Evolutionary conservation across 2,888 invertebrate genomes (phyloP), one percentile per base, ranked within the genome.

Genomic region (Teleogryllus oceanicus): DNA sequence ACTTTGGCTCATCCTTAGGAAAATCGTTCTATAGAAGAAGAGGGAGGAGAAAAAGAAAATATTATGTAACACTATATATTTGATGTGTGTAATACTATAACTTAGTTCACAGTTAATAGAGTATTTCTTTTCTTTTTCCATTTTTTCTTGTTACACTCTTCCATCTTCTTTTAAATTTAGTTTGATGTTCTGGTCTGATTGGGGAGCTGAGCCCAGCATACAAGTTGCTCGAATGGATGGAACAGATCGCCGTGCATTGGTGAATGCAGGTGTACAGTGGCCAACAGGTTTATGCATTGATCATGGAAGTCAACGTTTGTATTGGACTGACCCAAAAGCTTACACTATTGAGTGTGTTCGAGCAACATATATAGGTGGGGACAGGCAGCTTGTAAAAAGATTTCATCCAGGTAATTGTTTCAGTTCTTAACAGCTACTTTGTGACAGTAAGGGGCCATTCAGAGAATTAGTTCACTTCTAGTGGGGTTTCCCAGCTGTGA

Each of bases 281-380:
- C 94, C 94, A 1, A 90, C 91, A 8, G 94, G 95, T 83, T 89
- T 96, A 77, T 92, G 95, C 10, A 89, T 96, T 80, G 94, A 94
- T 87, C 90, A 91, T 85, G 91, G 94, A 0, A 92, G 92, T 0
- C 88, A 89, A n/a, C 88, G 96, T 11, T 86, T 96, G 5, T 96
- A 96, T 89, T 95, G 94, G 93, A 91, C 93, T 16, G 96, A 96
- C 88, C 91, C 92, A n/a, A 94, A 94, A 86, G 90, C 91, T 83
- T 90, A 90, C 83, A 90, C 91, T 24, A 90, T 96, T 80, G 94
- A 94, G 87, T 92, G 92, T 75, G 89, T 92, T 78, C n/a, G n/a
- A 11, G 37, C 62, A 18, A 88, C 89, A 20, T 87, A 93, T 24
- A 92, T 93, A 85, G 95, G 95, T 81, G 88, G 89, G 79, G 92